A percentile compares a stretch with the other conserved stretches of the same genome.
phyloP scores from a whole-genome alignment of 2,113 vertebrate species.

The Clarias gariepinus region DNA sequence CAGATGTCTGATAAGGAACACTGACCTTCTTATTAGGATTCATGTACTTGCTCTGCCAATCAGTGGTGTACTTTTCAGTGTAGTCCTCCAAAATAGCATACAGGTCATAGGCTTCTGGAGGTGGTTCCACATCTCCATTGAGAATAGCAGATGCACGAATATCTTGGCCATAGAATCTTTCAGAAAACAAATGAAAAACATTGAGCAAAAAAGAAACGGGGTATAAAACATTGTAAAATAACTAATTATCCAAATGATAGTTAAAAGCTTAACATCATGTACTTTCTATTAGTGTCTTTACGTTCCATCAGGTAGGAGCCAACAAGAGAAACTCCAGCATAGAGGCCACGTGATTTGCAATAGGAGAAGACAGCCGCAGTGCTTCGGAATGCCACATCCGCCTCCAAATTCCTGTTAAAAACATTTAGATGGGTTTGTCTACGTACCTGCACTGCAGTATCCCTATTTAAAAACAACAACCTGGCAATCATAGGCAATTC shows the following conservation, averaged over 20 bases:
- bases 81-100: slow-evolving; percentile 85
- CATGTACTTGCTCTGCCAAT: slow-evolving; percentile 66
- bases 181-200: background rate
- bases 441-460: background rate
- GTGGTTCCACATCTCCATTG: slow-evolving; percentile 84
- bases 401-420: slow-evolving; percentile 86
- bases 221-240: background rate
- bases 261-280: slow-evolving; percentile 49
- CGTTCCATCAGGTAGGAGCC: slow-evolving; percentile 92
- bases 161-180: slow-evolving; percentile 85
- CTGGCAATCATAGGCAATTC: background rate
- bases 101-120: slow-evolving; percentile 80
- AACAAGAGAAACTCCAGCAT: slow-evolving; percentile 91
- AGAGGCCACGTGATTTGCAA: slow-evolving; percentile 90
- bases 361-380: slow-evolving; percentile 91
- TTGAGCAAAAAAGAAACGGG: background rate
- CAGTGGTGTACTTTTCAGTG: slow-evolving; percentile 80
- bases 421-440: background rate
- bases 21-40: slow-evolving; percentile 48
- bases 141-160: slow-evolving; percentile 89
- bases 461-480: slow-evolving; percentile 31
- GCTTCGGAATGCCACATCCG: slow-evolving; percentile 86
- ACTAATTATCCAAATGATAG: background rate
- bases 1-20: background rate
- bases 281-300: slow-evolving; percentile 97